Base-by-base conservation (phyloP, 2,113 vertebrate species). In the pig (Sus scrofa) region DNA sequence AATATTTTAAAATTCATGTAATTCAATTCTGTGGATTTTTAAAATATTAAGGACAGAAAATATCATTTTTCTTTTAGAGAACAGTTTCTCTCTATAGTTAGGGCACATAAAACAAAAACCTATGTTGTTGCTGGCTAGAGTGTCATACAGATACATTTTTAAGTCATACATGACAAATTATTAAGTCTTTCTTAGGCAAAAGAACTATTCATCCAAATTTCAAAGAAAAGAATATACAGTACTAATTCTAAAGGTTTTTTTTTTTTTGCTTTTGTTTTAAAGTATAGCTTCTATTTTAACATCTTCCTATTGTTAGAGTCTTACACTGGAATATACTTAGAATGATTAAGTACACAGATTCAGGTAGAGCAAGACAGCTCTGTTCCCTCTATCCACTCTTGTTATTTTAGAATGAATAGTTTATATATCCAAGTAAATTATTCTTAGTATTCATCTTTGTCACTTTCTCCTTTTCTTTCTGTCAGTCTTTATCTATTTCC, bases 371-470 rank as follows among this genome's bases (percentile, higher is more conserved):
- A 32, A 71, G 71, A 86, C 62, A 86, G 27, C 32, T 86, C 84
- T 60, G 56, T 91, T 67, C 27, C 19, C 70, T 94, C 83, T 83
- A 65, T 95, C 77, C 90, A 74, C 27, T 89, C 24, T 54, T 79
- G 87, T 92, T 93, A 84, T 90, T 95, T 95, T 83, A 56, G 52
- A 96, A 89, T 92, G 70, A 94, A 85, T 89, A 92, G 73, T 96
- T 95, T 96, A 92, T 95, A 96, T 96, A 96, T 81, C 65, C 79
- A 94, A 95, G 70, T 88, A 91, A 91, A 92, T 98, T 90, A 96
- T 87, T 30, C 37, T 86, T 39, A 1, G 44, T 81, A 71, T 97
- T 89, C 77, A 63, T 85, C 89, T 94, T 77, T 90, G 86, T 87
- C 79, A 58, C 62, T 86, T 67, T 79, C 20, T 39, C 3, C 16